Conservation (phyloP, 2,113 vertebrate species). For the Talpa occidentalis region DNA sequence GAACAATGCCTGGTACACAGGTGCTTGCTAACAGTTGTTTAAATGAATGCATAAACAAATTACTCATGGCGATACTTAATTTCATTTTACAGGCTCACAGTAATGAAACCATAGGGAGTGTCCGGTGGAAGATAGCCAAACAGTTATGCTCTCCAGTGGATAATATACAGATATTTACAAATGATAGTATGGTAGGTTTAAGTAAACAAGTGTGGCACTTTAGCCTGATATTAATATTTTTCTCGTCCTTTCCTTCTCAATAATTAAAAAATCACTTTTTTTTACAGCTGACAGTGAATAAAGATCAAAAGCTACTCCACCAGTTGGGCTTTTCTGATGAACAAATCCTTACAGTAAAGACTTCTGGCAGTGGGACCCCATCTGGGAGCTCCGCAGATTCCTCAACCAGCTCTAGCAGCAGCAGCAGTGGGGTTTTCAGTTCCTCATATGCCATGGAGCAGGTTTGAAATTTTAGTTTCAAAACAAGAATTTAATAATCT, state of each 20-base stretch:
- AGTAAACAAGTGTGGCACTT: background rate
- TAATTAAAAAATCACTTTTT: constrained; percentile 77
- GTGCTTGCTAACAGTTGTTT: background rate
- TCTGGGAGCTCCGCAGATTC: constrained; percentile 96
- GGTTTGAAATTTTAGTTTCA: constrained; percentile 78
- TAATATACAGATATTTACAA: constrained; percentile 99
- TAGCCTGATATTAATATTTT: background rate
- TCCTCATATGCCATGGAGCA: constrained; percentile 98
- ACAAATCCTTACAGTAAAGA: constrained; percentile 96
- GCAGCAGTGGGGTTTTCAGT: constrained; percentile 91
- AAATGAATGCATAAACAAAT: background rate
- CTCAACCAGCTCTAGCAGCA: constrained; percentile 92
- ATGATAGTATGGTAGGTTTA: constrained; percentile 95
- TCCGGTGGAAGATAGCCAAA: constrained; percentile 98
- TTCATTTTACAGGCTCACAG: constrained; percentile 94
- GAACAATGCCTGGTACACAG: background rate
- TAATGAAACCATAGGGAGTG: constrained; percentile 97
- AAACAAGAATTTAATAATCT: background rate
- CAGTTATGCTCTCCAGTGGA: constrained; percentile 97
- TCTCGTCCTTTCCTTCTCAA: background rate
- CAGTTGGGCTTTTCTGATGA: constrained; percentile 98
- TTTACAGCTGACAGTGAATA: constrained; percentile 96
- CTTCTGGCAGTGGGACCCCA: constrained; percentile 95
- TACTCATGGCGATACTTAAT: background rate
- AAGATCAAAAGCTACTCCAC: constrained; percentile 98